A percentile compares a stretch with the other conserved stretches of the same genome.
Conservation (phyloP, 2,113 vertebrate genomes). For the Cheilinus undulatus region DNA sequence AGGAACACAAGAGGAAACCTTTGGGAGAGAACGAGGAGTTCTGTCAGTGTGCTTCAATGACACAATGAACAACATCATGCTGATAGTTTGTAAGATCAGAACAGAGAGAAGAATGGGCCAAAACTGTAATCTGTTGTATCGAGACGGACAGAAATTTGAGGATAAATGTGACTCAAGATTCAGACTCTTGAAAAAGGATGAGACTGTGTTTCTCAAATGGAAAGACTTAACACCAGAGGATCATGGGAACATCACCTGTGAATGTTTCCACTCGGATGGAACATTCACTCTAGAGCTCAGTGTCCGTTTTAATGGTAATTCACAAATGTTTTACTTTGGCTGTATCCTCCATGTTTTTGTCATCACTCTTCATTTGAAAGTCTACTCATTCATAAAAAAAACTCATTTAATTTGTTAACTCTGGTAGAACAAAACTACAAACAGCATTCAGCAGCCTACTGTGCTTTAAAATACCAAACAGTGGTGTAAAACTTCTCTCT, state of each 20-base stretch:
- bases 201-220: conserved; percentile 48
- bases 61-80: fast-evolving
- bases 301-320: conserved; percentile 7
- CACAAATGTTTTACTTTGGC: no score
- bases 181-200: conserved; percentile 2
- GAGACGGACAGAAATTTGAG: fast-evolving
- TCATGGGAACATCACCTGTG: conserved; percentile 36
- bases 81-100: conserved; percentile 19
- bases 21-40: background rate
- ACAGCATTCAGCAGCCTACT: no score
- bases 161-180: conserved; percentile 40
- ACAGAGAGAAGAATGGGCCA: background rate
- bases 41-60: conserved; percentile 4
- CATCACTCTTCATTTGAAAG: no score
- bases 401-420: no score
- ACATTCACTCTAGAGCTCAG: background rate
- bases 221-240: conserved; percentile 21
- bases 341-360: no score
- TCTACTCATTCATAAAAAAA: no score
- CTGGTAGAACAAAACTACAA: no score
- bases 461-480: no score
- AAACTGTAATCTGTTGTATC: conserved; percentile 13
- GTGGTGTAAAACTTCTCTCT: no score
- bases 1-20: background rate
- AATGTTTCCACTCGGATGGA: fast-evolving